A percentile compares a stretch with the other conserved stretches of the same genome.
Evolutionary conservation across 2,113 vertebrate species (phyloP).

Genomic region (Sylvietta virens): DNA sequence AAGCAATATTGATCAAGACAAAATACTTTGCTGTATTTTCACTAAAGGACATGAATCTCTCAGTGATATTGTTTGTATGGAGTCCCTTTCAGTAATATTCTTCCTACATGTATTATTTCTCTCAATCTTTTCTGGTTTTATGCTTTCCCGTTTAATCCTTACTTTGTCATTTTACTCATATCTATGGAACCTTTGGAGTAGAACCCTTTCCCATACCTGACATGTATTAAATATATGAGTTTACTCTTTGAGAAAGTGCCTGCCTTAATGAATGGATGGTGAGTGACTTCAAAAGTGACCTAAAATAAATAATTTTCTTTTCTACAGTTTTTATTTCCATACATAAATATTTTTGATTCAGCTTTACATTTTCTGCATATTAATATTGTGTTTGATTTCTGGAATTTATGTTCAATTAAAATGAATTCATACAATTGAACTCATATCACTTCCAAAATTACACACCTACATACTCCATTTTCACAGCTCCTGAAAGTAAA

Average conservation of each 20-base stretch:
- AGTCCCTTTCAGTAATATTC: neutral
- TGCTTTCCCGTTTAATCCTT: neutral
- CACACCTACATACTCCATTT: neutral
- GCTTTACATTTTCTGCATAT: neutral
- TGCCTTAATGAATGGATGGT: neutral
- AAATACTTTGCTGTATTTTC: neutral
- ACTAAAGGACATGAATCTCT: neutral
- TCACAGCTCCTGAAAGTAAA: neutral
- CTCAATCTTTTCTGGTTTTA: neutral
- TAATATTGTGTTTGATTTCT: neutral
- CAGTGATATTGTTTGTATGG: neutral
- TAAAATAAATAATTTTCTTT: neutral
- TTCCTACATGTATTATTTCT: neutral
- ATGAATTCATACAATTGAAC: neutral
- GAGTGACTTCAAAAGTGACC: neutral
- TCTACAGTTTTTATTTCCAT: neutral
- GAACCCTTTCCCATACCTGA: neutral
- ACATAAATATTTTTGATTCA: neutral
- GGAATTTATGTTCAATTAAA: neutral
- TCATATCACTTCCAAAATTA: neutral
- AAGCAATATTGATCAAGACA: neutral
- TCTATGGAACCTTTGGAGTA: neutral
- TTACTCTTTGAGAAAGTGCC: neutral
- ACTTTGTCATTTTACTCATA: neutral
- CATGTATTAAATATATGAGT: neutral